Conservation (phyloP, 53 echinoderm and acorn worm species). For the Paracentrotus lividus region DNA sequence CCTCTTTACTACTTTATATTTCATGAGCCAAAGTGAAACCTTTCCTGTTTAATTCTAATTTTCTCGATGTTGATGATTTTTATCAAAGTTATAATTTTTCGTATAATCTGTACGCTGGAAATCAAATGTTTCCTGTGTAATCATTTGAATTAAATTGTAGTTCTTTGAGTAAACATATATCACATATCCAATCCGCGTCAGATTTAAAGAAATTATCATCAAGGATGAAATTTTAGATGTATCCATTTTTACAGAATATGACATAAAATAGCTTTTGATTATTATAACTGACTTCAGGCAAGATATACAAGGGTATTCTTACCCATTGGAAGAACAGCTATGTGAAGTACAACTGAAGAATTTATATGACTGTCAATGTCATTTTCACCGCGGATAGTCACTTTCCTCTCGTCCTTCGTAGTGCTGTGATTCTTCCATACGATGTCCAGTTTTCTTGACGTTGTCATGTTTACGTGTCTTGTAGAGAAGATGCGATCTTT, state of each 20-base stretch:
- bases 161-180: slow-evolving; percentile 35
- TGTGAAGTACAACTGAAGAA: not conserved
- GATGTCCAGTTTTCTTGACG: slow-evolving; percentile 41
- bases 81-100: not conserved
- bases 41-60: not conserved
- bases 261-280: slow-evolving; percentile 20
- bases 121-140: not conserved
- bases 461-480: not conserved
- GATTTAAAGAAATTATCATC: not conserved
- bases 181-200: not conserved
- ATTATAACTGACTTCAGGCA: not conserved
- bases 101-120: not conserved
- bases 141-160: not conserved
- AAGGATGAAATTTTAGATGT: not conserved
- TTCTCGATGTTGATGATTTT: too few species aligned
- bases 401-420: slow-evolving; percentile 45
- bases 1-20: not conserved
- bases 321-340: too few species aligned
- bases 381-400: not conserved
- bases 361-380: not conserved
- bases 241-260: not conserved
- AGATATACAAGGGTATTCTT: not conserved
- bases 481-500: not conserved
- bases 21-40: not conserved
- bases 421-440: slow-evolving; percentile 26